A percentile compares a stretch with the other conserved stretches of the same genome.
phyloP scores from a whole-genome alignment of 2,888 invertebrate species.

The Nemotelus pantherinus region DNA sequence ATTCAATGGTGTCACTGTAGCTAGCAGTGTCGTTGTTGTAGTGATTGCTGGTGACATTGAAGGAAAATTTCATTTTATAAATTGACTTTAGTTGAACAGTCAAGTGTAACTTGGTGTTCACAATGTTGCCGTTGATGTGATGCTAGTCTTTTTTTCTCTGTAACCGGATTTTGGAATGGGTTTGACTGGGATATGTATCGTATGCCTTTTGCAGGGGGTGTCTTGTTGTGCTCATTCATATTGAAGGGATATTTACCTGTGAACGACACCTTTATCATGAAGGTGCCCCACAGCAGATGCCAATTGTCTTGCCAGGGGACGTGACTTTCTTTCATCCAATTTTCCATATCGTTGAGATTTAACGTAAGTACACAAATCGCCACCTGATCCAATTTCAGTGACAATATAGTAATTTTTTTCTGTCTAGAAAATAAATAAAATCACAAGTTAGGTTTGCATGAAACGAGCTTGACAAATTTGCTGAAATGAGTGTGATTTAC shows the following conservation, averaged over 20 bases:
- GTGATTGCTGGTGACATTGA: conserved; percentile 9
- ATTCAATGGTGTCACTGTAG: background rate
- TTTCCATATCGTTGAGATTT: conserved; percentile 69
- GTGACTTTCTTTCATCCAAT: conserved; percentile 69
- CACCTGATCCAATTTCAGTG: conserved; percentile 77
- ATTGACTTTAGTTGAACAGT: conserved; percentile 35
- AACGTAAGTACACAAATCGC: conserved; percentile 75
- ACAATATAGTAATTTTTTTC: conserved; percentile 78
- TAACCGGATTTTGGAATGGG: background rate
- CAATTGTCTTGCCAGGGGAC: conserved; percentile 72
- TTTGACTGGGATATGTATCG: conserved; percentile 3
- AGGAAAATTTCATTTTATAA: conserved; percentile 39
- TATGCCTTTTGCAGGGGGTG: background rate
- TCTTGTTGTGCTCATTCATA: conserved; percentile 1
- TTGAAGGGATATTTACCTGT: conserved; percentile 67
- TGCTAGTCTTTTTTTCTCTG: conserved; percentile 2
- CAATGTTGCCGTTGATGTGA: conserved; percentile 4
- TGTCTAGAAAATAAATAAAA: conserved; percentile 65
- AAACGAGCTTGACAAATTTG: no score
- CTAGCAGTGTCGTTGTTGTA: background rate
- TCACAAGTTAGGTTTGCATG: no score
- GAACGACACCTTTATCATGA: conserved; percentile 74
- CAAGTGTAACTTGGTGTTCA: conserved; percentile 36
- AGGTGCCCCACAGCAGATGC: conserved; percentile 75
- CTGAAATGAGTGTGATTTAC: no score